A percentile compares a stretch with the other conserved stretches of the same genome.
These are phyloP conservation scores for Axis porcinus DNA, from an alignment of 2,113 vertebrate species.

Conservation along the genomic window DNA sequence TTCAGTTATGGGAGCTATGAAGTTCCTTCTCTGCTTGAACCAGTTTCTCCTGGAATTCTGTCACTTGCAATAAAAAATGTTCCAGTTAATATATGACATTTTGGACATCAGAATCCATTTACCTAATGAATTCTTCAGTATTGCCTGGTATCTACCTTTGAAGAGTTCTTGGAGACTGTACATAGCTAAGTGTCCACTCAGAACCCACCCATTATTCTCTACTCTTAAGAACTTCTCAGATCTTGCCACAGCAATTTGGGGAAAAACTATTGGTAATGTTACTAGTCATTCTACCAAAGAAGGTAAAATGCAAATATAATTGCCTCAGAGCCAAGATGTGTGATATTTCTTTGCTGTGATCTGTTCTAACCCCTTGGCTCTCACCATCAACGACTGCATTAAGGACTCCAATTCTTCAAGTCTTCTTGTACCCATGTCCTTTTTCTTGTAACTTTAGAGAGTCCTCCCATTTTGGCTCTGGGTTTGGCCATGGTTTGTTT, in stretches of 20 bases:
- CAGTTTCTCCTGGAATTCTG: background rate
- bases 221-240: background rate
- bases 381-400: background rate
- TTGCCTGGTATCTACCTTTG: background rate
- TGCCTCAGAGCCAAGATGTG: background rate
- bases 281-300: background rate
- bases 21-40: background rate
- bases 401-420: background rate
- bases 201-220: background rate
- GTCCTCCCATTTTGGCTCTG: background rate
- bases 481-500: background rate
- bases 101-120: background rate
- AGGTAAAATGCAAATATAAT: background rate
- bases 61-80: background rate
- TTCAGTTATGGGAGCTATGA: background rate
- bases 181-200: background rate
- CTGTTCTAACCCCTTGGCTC: background rate
- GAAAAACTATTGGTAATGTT: background rate
- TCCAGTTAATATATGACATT: background rate
- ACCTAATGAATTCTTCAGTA: background rate
- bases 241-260: background rate
- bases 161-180: background rate
- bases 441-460: background rate
- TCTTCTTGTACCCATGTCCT: background rate
- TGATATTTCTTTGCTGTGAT: background rate